Conservation (phyloP, 2,797 vertebrate species). For the Halcyon badia region DNA sequence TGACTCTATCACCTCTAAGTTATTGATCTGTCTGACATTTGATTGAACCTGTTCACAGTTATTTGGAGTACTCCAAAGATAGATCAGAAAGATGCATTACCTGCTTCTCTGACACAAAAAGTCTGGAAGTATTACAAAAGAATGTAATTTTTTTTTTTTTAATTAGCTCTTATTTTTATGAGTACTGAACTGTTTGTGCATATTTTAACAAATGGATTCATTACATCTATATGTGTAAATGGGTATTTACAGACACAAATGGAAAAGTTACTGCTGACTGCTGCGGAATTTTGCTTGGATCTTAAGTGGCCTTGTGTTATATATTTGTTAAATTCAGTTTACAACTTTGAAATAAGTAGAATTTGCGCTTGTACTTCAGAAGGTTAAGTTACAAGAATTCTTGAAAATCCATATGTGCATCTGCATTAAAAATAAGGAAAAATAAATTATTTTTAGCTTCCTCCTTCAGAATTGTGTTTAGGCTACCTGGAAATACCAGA, state of each 20-base stretch:
- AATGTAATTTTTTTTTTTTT: neutral
- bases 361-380: neutral
- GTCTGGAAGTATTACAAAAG: neutral
- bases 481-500: neutral
- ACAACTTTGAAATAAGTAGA: neutral
- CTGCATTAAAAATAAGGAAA: conserved; percentile 10
- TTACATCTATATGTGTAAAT: neutral
- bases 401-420: neutral
- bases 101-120: conserved; percentile 35
- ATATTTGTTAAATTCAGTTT: neutral
- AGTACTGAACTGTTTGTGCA: neutral
- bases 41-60: conserved; percentile 64
- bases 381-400: neutral
- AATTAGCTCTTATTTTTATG: neutral
- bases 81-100: conserved; percentile 49
- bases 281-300: neutral
- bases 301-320: neutral
- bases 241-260: neutral
- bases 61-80: conserved; percentile 53
- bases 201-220: neutral
- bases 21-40: conserved; percentile 76
- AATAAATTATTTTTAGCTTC: neutral
- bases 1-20: conserved; percentile 38
- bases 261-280: neutral
- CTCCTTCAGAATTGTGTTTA: conserved; percentile 16